Evolutionary conservation across 2,113 vertebrate species (phyloP).

Genomic region (Malurus alboscapulatus): DNA sequence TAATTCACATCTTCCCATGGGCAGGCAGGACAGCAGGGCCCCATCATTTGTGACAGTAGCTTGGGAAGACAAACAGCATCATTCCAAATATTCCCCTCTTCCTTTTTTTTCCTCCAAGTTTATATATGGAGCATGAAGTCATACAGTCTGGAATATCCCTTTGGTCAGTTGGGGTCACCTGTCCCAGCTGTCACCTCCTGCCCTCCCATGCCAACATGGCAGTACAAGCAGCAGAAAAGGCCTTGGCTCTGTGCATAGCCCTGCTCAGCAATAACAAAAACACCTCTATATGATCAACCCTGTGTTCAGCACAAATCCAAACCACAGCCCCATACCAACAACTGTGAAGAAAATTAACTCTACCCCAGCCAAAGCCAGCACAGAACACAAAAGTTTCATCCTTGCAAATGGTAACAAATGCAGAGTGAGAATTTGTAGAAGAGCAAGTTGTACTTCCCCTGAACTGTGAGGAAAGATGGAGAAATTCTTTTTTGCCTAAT

Average conservation of each 20-base stretch:
- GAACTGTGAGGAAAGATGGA: background rate
- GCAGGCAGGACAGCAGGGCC: fast-evolving
- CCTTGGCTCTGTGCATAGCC: background rate
- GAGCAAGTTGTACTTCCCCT: background rate
- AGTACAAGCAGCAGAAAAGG: background rate
- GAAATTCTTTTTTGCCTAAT: background rate
- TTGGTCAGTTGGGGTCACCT: background rate
- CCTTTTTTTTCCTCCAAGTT: background rate
- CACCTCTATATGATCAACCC: background rate
- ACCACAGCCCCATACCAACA: background rate
- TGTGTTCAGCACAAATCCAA: background rate
- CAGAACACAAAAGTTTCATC: background rate
- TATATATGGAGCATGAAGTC: background rate
- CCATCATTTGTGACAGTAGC: fast-evolving
- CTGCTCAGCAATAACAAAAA: background rate
- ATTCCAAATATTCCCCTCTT: background rate
- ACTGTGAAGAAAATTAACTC: background rate
- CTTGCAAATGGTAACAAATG: background rate
- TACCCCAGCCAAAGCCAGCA: background rate
- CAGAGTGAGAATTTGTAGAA: background rate
- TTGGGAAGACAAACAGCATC: background rate
- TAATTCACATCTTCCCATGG: background rate
- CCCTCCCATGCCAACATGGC: too few relatives aligned
- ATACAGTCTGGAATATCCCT: background rate
- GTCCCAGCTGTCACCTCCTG: background rate